Percentiles rank a stretch among this genome's conserved stretches.
Evolutionary conservation across 92 coral and sea anemone genomes (phyloP).

Genomic region (Desmophyllum pertusum): DNA sequence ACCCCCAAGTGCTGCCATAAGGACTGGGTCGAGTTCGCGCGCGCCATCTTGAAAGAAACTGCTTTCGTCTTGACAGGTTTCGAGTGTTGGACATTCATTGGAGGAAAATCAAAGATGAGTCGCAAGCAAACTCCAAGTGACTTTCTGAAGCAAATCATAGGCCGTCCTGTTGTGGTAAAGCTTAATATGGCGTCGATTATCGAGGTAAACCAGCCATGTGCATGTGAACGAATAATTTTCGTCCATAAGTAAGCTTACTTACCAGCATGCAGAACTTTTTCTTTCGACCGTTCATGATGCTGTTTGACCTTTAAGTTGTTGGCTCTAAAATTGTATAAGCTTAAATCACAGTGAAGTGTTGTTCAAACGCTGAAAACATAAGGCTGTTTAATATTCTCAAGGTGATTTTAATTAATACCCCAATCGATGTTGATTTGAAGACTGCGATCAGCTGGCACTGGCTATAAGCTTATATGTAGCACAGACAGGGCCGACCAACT

Average conservation of each 20-base stretch:
- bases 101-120: conserved; percentile 68
- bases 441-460: too few species aligned
- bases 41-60: conserved; percentile 17
- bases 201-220: conserved; percentile 67
- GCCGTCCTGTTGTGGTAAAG: conserved; percentile 98
- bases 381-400: too few species aligned
- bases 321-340: too few species aligned
- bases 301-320: too few species aligned
- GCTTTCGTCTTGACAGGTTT: background rate
- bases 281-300: background rate
- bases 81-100: background rate
- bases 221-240: background rate
- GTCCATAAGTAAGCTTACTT: background rate
- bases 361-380: too few species aligned
- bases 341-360: too few species aligned
- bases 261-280: background rate
- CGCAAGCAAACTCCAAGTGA: conserved; percentile 98
- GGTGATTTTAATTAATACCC: too few species aligned
- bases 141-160: conserved; percentile 91
- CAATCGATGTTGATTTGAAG: too few species aligned
- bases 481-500: too few species aligned
- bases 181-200: conserved; percentile 97
- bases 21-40: conserved; percentile 15
- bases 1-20: background rate
- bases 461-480: too few species aligned